Evolutionary conservation across 2,797 vertebrate species (phyloP).

Genomic region (Acanthurus lineatus): DNA sequence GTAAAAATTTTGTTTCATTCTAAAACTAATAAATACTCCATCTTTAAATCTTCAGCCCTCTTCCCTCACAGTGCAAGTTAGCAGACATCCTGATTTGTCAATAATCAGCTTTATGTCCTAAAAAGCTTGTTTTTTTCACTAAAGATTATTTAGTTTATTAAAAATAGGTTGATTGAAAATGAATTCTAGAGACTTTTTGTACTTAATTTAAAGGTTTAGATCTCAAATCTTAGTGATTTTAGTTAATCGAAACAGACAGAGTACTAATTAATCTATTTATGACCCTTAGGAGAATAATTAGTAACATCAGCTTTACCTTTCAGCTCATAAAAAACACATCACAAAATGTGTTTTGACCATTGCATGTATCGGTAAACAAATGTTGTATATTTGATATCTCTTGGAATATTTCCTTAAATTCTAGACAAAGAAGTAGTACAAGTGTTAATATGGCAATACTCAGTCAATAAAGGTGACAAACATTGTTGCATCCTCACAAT

Average conservation of each 20-base stretch:
- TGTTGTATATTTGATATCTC: too few species aligned
- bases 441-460: too few species aligned
- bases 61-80: neutral
- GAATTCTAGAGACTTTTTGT: too few species aligned
- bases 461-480: neutral
- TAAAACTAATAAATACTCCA: neutral
- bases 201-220: too few species aligned
- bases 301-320: neutral
- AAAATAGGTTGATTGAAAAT: too few species aligned
- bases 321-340: neutral
- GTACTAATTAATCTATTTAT: neutral
- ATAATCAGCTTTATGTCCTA: neutral
- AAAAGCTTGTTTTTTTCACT: too few species aligned
- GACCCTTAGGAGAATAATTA: neutral
- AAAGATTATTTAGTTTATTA: too few species aligned
- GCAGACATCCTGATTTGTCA: neutral
- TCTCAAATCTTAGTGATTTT: too few species aligned
- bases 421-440: too few species aligned
- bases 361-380: neutral
- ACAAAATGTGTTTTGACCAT: neutral
- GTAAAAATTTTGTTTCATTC: neutral
- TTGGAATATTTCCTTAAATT: too few species aligned
- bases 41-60: too few species aligned
- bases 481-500: neutral
- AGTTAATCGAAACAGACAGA: too few species aligned